These are phyloP conservation scores for Thalassaphorura encarpata DNA, from an alignment of 1,140 invertebrate genomes.

Conservation along the genomic window DNA sequence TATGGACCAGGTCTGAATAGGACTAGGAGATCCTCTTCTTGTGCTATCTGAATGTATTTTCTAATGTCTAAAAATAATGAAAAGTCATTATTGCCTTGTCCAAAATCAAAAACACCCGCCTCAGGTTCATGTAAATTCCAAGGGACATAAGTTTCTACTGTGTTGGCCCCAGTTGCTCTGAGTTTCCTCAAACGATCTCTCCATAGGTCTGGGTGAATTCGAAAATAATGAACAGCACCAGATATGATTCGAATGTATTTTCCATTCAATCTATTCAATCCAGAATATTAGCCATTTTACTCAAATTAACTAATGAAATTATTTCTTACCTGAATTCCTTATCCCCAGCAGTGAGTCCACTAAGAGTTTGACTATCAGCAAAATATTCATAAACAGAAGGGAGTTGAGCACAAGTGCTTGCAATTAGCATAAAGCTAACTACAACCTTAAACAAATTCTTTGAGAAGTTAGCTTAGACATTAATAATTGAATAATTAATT, in stretches of 20 bases:
- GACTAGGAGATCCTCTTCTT: constrained; percentile 38
- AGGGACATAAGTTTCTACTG: constrained; percentile 31
- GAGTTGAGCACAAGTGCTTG: too few species aligned
- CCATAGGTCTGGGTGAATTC: constrained; percentile 44
- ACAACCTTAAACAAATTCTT: too few species aligned
- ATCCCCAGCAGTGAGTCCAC: not conserved
- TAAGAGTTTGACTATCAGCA: not conserved
- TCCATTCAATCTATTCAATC: constrained; percentile 34
- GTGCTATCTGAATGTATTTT: constrained; percentile 35
- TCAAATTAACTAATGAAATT: too few species aligned
- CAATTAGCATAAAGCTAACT: too few species aligned
- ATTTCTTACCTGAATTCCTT: too few species aligned
- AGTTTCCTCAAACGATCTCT: constrained; percentile 43
- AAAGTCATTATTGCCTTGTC: constrained; percentile 29
- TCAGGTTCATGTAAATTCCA: constrained; percentile 26
- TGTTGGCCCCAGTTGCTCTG: constrained; percentile 45
- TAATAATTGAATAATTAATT: too few species aligned
- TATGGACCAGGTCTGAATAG: constrained; percentile 43
- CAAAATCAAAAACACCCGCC: constrained; percentile 27
- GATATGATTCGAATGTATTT: constrained; percentile 36
- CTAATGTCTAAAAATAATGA: constrained; percentile 30
- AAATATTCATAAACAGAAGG: not conserved
- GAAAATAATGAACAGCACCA: constrained; percentile 48
- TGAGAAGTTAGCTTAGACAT: too few species aligned
- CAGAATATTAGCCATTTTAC: too few species aligned